Evolutionary conservation across 2,888 invertebrate genomes (phyloP), one percentile per base, ranked within the genome.

Genomic region (Orthosia gothica): DNA sequence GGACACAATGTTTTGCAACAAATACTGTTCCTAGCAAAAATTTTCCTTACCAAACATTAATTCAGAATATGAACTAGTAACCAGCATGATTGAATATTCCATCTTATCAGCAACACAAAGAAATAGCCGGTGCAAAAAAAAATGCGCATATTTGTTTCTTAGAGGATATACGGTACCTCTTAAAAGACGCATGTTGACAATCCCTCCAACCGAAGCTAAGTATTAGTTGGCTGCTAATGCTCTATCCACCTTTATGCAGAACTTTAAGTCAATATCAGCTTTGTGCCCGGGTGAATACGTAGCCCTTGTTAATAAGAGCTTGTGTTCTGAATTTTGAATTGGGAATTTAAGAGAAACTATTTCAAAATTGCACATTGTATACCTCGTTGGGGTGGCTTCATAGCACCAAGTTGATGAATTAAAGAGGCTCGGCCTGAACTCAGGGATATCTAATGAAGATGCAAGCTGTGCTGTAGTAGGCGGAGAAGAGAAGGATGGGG

Each of bases 251-350:
- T 2, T 5, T 74, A 4, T 23, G 12, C 47, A 62, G 32, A 75
- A 54, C 47, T 74, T 59, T 74, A 23, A 47, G 23, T n/a, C 15
- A 47, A 32, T 32, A 13, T 5, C 32, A 74, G 32, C 54, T 62
- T 49, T 49, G 3, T 7, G 15, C 23, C 23, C n/a, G 1, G 13
- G 13, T 62, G 23, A 9, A 1, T 23, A 7, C 1, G 0, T 18
- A 5, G 18, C 15, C 23, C 9, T 26, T 74, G 18, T 20, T 74
- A 45, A 26, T 52, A 59, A 23, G 32, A 5, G 50, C 3, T 50
- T 13, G 40, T 45, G 13, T 59, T 26, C 0, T 18, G 23, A 18
- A 40, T 23, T 9, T 49, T 76, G n/a, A 18, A 7, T 23, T 20
- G 16, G 3, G 4, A n/a, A 16, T 18, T 54, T 61, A 18, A 11